Evolutionary conservation across 2,888 invertebrate genomes (phyloP).

Genomic region (Caenorhabditis angaria): DNA sequence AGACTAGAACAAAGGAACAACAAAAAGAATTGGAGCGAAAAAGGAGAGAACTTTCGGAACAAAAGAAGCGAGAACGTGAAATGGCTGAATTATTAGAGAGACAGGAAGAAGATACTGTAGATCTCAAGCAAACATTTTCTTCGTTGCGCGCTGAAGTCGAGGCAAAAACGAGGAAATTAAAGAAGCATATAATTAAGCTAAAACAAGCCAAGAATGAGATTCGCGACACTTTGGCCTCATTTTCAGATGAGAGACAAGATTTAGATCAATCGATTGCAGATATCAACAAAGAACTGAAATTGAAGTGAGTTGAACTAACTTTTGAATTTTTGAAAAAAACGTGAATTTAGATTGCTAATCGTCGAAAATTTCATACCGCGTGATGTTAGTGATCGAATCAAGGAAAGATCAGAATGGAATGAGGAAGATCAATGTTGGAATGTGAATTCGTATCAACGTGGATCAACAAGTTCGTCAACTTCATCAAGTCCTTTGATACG

Average conservation of each 20-base stretch:
- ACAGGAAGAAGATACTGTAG: slow-evolving; percentile 90
- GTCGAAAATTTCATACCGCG: slow-evolving; percentile 89
- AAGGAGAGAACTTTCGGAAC: slow-evolving; percentile 86
- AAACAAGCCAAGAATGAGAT: slow-evolving; percentile 76
- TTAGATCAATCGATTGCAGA: slow-evolving; percentile 90
- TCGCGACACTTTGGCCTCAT: slow-evolving; percentile 85
- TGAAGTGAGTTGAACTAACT: slow-evolving; percentile 78
- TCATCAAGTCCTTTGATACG: slow-evolving; percentile 6
- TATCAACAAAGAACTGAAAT: slow-evolving; percentile 86
- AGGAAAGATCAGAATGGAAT: slow-evolving; percentile 82
- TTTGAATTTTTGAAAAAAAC: slow-evolving; percentile 7
- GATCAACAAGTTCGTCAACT: not conserved
- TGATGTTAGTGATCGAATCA: slow-evolving; percentile 74
- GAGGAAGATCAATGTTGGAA: slow-evolving; percentile 78
- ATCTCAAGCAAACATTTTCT: slow-evolving; percentile 88
- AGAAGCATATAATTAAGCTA: slow-evolving; percentile 86
- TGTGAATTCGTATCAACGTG: slow-evolving; percentile 15
- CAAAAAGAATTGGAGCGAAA: slow-evolving; percentile 87
- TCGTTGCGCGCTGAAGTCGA: slow-evolving; percentile 95
- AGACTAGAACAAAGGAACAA: slow-evolving; percentile 93
- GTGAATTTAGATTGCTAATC: slow-evolving; percentile 76
- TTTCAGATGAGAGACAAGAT: slow-evolving; percentile 89
- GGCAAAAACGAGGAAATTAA: slow-evolving; percentile 90
- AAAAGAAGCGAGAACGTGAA: slow-evolving; percentile 83
- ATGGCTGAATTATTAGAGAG: slow-evolving; percentile 92